These are phyloP conservation scores for Habroteleia sp. DNA, from an alignment of 2,888 invertebrate genomes.

Conservation along the genomic window DNA sequence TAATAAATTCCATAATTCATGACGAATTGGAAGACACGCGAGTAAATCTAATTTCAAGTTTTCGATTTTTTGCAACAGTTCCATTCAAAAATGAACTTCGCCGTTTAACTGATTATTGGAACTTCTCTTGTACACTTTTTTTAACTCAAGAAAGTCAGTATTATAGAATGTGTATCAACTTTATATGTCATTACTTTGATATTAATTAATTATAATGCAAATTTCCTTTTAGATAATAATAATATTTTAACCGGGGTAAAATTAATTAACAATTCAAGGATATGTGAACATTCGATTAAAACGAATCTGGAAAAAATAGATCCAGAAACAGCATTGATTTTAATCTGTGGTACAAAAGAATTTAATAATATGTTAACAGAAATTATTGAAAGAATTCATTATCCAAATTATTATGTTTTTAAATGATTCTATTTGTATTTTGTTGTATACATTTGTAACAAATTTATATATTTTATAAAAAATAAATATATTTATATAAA, in stretches of 20 bases:
- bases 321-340: slow-evolving; percentile 70
- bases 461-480: background rate
- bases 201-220: background rate
- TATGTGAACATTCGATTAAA: slow-evolving; percentile 66
- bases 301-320: slow-evolving; percentile 56
- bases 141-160: slow-evolving; percentile 70
- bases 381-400: slow-evolving; percentile 47
- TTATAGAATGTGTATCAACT: slow-evolving; percentile 5
- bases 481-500: slow-evolving; percentile 3
- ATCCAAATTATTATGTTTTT: slow-evolving; percentile 30
- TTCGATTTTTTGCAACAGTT: slow-evolving; percentile 69
- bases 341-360: slow-evolving; percentile 75
- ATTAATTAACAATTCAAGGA: slow-evolving; percentile 66
- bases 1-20: slow-evolving; percentile 72
- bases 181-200: too few species aligned
- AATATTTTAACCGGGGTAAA: slow-evolving; percentile 69
- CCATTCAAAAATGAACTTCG: slow-evolving; percentile 74
- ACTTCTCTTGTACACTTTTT: slow-evolving; percentile 74
- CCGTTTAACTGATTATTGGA: slow-evolving; percentile 75
- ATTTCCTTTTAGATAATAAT: slow-evolving; percentile 64
- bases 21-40: slow-evolving; percentile 75
- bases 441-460: too few species aligned
- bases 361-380: slow-evolving; percentile 66
- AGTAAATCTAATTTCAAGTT: slow-evolving; percentile 72
- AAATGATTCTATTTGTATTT: slow-evolving; percentile 4